Base-by-base conservation (phyloP, 2,888 invertebrate genomes). In the Anthrax anthrax region DNA sequence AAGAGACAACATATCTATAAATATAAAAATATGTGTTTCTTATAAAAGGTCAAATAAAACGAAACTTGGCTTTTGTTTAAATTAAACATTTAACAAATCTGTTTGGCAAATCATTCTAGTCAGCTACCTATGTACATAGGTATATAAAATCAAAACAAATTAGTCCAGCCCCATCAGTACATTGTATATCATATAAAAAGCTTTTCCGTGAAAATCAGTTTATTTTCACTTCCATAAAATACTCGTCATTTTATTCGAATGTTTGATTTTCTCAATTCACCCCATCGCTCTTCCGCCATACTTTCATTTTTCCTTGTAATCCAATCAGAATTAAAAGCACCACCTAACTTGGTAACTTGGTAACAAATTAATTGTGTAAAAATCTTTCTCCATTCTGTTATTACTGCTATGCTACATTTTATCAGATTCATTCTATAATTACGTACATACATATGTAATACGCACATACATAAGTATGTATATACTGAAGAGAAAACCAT, bases 51-150 rank as follows among this genome's bases (percentile, higher is more conserved):
- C 44, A 44, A 44, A 44, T 44, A 40, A 45, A 45, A 45, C 40
- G 45, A 45, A 45, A 45, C 45, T 45, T 45, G 40, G 45, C 27
- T 9, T 32, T 32, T 32, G 29, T 32, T 32, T 32, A 45, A 45
- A 45, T 45, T 50, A 50, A 50, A 50, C 44, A 50, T 48, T 48
- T 39, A 50, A 46, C 48, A 51, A 51, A 51, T 51, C 51, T 50
- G 49, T 49, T 47, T 50, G 47, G 42, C 38, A 48, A 50, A 47
- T 48, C 48, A 42, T 47, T 52, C 46, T 12, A 32, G 29, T 1
- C 29, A 12, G 12, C 29, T 32, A n/a, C n/a, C n/a, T n/a, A n/a
- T n/a, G n/a, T n/a, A n/a, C n/a, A n/a, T n/a, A n/a, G n/a, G n/a
- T n/a, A 32, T 32, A 32, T 4, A 47, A 52, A 52, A 52, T 52